A percentile compares a stretch with the other conserved stretches of the same genome.
These are phyloP conservation scores for Pogonocherus hispidulus DNA, from an alignment of 2,888 invertebrate genomes.

Conservation along the genomic window DNA sequence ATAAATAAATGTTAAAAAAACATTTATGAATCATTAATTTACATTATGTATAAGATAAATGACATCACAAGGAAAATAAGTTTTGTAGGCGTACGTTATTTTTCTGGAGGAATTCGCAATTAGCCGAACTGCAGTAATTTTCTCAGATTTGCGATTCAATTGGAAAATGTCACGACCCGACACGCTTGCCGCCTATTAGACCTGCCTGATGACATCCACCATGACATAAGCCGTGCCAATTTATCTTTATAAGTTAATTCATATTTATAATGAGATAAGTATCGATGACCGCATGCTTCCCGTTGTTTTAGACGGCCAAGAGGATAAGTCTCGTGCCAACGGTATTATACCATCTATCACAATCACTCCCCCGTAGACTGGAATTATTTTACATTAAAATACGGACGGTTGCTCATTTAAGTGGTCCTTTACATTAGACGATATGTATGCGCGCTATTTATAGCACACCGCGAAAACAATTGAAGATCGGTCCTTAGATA, in stretches of 20 bases:
- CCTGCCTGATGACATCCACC: slow-evolving; percentile 51
- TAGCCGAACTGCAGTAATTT: slow-evolving; percentile 37
- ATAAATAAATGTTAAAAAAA: too few relatives aligned
- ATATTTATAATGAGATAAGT: slow-evolving; percentile 67
- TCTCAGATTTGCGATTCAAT: slow-evolving; percentile 36
- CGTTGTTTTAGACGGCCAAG: slow-evolving; percentile 58
- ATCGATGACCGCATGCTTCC: slow-evolving; percentile 67
- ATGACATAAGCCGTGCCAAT: slow-evolving; percentile 68
- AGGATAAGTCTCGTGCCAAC: slow-evolving; percentile 61
- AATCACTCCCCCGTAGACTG: slow-evolving; percentile 42
- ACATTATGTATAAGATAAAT: too few relatives aligned
- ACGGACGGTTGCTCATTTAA: slow-evolving; percentile 39
- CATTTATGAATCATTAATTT: too few relatives aligned
- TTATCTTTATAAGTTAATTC: slow-evolving; percentile 68
- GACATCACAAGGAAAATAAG: too few relatives aligned
- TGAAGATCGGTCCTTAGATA: slow-evolving; percentile 2
- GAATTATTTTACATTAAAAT: slow-evolving; percentile 22
- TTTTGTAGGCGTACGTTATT: background rate
- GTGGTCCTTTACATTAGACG: slow-evolving; percentile 25
- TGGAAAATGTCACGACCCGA: slow-evolving; percentile 24
- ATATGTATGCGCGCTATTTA: slow-evolving; percentile 27
- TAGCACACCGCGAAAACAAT: slow-evolving; percentile 17
- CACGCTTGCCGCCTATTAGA: slow-evolving; percentile 35
- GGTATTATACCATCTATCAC: slow-evolving; percentile 51
- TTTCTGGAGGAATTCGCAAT: slow-evolving; percentile 25